Evolutionary conservation across 2,888 invertebrate genomes (phyloP), one percentile per base, ranked within the genome.

Genomic region (Heteromyza rotundicornis): DNA sequence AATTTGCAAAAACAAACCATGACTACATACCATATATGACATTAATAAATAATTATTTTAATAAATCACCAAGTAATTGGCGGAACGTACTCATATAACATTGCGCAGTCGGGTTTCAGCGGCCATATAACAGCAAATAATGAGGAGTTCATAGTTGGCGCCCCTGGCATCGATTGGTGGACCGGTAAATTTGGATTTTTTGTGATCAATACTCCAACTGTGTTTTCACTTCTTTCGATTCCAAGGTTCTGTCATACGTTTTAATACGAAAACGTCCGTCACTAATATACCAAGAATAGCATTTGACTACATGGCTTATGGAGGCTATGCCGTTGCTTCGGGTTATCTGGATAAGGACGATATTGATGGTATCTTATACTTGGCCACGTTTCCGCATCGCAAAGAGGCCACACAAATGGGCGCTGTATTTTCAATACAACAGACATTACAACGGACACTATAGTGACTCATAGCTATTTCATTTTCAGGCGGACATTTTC

Each of bases 401-500:
- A 65, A 69, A 57, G 24, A 49, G n/a, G 10, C 27, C 27, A 10
- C 5, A 10, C 66, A 72, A 62, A 56, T 65, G 2, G 74, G 71
- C 1, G 69, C 71, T 55, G 72, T 71, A 58, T 44, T 40, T 5
- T 35, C 10, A 10, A 35, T 35, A 14, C 35, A n/a, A n/a, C n/a
- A n/a, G n/a, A n/a, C n/a, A n/a, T n/a, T 24, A 24, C n/a, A 23
- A 27, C n/a, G n/a, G n/a, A 14, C 12, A 36, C 14, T n/a, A 36
- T 1, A n/a, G 36, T 14, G n/a, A 36, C 36, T n/a, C n/a, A n/a
- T n/a, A n/a, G n/a, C n/a, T n/a, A n/a, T n/a, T n/a, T n/a, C n/a
- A n/a, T n/a, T n/a, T n/a, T n/a, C n/a, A n/a, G 69, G 82, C 73
- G 0, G 83, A 83, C 52, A 73, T 83, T 36, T 83, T 78, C 40